These are phyloP conservation scores for Rousettus madagascariensis DNA, from an alignment of 2,797 vertebrate species.

Conservation along the genomic window DNA sequence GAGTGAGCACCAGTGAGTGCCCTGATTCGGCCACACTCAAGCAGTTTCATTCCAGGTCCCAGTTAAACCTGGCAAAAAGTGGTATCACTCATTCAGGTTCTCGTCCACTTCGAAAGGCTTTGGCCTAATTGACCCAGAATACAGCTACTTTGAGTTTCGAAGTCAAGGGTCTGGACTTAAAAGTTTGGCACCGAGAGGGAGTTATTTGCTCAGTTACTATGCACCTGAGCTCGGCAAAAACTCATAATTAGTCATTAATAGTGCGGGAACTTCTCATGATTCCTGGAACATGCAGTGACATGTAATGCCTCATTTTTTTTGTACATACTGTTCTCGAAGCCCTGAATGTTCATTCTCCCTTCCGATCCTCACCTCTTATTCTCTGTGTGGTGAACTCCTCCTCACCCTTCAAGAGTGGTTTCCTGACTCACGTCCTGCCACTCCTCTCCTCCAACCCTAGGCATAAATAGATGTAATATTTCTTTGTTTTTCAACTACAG, in stretches of 20 bases:
- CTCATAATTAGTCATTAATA: constrained; percentile 15
- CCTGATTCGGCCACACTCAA: neutral
- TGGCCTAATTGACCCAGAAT: neutral
- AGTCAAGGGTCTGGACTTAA: neutral
- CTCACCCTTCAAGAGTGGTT: constrained; percentile 10
- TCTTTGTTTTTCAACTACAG: no score
- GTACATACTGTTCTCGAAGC: neutral
- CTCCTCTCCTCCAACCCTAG: neutral
- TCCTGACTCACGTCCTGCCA: neutral
- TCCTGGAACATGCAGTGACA: neutral
- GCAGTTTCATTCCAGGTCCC: neutral
- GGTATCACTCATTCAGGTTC: neutral
- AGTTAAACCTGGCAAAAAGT: neutral
- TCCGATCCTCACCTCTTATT: neutral
- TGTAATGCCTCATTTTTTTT: neutral
- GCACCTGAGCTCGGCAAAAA: constrained; percentile 30
- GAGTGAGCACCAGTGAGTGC: neutral
- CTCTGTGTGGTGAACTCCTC: neutral
- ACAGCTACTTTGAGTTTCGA: neutral
- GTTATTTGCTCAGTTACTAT: neutral
- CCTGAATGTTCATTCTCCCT: neutral
- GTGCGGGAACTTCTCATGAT: neutral
- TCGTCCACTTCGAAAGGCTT: neutral
- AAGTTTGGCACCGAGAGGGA: constrained; percentile 14
- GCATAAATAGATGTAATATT: neutral